Evolutionary conservation across 2,888 invertebrate species (phyloP).

Genomic region (Chaetogeoica ovagalla): DNA sequence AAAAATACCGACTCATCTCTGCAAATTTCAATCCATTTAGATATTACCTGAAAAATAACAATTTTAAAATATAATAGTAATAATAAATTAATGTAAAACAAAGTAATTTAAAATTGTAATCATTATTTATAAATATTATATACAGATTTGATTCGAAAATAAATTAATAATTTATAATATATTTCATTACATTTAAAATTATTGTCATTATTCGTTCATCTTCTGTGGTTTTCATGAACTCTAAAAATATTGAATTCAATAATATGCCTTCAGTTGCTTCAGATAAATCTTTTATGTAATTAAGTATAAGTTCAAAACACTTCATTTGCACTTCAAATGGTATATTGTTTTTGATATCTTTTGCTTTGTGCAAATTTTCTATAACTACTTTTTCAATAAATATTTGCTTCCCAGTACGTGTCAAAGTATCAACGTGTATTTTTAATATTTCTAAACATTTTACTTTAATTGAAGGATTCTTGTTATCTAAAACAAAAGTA

Average conservation of each 20-base stretch:
- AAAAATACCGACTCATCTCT: constrained; percentile 11
- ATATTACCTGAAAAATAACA: constrained; percentile 24
- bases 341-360: constrained; percentile 29
- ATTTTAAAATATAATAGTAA: neutral
- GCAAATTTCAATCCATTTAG: constrained; percentile 38
- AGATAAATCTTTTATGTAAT: constrained; percentile 27
- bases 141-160: neutral
- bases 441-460: constrained; percentile 40
- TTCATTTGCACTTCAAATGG: constrained; percentile 43
- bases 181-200: constrained; percentile 40
- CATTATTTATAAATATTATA: too few relatives aligned
- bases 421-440: constrained; percentile 25
- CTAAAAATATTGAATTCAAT: constrained; percentile 20
- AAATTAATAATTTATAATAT: neutral
- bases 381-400: constrained; percentile 45
- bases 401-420: constrained; percentile 5
- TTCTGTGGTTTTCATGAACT: constrained; percentile 38
- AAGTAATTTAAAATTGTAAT: too few relatives aligned
- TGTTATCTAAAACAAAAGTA: constrained; percentile 29
- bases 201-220: constrained; percentile 36
- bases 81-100: too few relatives aligned
- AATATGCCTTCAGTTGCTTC: constrained; percentile 26
- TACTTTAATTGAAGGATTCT: constrained; percentile 18
- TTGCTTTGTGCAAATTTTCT: constrained; percentile 31
- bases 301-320: constrained; percentile 37